Evolutionary conservation across 2,888 invertebrate genomes (phyloP).

Genomic region (Tachina fera): DNA sequence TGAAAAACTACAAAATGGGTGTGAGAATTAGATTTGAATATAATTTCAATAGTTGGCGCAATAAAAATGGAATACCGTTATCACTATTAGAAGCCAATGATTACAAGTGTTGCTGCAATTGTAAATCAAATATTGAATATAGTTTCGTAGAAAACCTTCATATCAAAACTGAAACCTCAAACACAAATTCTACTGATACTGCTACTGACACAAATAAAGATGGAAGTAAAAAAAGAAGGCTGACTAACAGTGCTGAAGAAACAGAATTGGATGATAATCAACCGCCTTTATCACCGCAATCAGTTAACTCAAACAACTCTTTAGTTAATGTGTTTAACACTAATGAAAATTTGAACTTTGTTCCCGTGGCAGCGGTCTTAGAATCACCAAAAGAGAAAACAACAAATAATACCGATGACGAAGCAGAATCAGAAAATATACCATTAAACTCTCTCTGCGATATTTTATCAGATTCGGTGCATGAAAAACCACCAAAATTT

Average conservation of each 20-base stretch:
- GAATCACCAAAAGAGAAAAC: neutral
- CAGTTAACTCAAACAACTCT: slow-evolving; percentile 3
- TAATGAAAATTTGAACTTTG: neutral
- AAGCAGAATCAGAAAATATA: slow-evolving; percentile 29
- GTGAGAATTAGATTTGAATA: slow-evolving; percentile 79
- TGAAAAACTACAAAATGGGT: slow-evolving; percentile 76
- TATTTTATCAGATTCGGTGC: neutral
- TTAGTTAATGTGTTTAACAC: neutral
- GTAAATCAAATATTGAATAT: neutral
- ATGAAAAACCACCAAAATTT: slow-evolving; percentile 37
- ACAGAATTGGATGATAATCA: slow-evolving; percentile 6
- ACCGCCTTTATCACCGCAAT: slow-evolving; percentile 27
- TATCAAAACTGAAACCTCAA: neutral
- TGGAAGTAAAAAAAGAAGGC: neutral
- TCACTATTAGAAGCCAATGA: neutral
- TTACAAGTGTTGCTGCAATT: neutral
- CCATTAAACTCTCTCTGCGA: slow-evolving; percentile 5
- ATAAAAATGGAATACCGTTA: slow-evolving; percentile 76
- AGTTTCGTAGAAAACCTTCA: neutral
- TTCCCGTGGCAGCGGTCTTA: neutral
- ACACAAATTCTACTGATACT: neutral
- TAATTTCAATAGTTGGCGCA: slow-evolving; percentile 78
- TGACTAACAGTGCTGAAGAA: neutral
- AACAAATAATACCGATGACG: slow-evolving; percentile 6
- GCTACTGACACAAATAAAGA: too few species aligned